Percentiles rank a stretch among this genome's conserved stretches.
Conservation (phyloP, 1,140 invertebrate species). For the Hyphantria cunea region DNA sequence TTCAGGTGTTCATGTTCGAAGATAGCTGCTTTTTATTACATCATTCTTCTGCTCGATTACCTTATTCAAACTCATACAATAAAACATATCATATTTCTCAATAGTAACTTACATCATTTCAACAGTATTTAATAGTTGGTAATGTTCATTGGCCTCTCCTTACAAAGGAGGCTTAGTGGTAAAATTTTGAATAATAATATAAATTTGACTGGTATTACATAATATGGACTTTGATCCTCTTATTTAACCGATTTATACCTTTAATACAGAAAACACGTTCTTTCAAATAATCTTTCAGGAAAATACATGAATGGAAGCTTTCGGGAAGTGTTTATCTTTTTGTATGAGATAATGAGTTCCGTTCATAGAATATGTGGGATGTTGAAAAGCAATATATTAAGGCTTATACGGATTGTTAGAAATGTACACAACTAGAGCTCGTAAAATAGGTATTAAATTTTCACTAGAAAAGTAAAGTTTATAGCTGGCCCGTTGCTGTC, state of each 20-base stretch:
- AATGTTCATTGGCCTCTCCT: too few species aligned
- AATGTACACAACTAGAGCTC: not conserved
- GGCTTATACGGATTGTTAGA: not conserved
- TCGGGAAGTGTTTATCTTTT: not conserved
- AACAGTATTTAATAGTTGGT: too few species aligned
- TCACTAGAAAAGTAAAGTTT: not conserved
- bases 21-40: too few species aligned
- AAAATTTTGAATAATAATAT: too few species aligned
- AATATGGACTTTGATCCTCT: not conserved
- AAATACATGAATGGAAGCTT: not conserved
- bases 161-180: too few species aligned
- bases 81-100: too few species aligned
- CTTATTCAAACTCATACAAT: too few species aligned
- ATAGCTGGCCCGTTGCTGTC: too few species aligned
- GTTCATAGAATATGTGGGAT: not conserved
- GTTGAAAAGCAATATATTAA: not conserved
- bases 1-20: too few species aligned
- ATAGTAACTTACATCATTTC: too few species aligned
- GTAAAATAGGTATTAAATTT: not conserved
- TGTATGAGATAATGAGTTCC: not conserved
- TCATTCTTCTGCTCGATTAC: too few species aligned
- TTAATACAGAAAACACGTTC: conserved; percentile 12
- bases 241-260: conserved; percentile 10
- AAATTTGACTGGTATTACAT: not conserved
- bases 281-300: not conserved